Base-by-base conservation (phyloP, 23 tunicate species). In the Oikopleura dioica region DNA sequence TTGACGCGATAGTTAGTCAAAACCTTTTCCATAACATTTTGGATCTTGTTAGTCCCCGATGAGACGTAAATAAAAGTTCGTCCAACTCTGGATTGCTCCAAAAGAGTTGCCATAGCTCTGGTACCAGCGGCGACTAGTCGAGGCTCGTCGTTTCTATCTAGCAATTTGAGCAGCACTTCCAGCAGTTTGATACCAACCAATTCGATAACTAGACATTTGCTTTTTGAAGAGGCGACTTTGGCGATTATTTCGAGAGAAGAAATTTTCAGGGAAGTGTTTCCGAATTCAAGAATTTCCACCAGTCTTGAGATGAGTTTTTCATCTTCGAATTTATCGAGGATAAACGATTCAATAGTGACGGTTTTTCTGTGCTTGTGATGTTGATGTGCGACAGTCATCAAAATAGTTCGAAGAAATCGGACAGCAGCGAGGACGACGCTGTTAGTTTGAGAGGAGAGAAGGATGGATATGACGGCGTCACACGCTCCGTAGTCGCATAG, bases 261-360 rank as follows among this genome's bases (percentile, higher is more conserved):
- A 23, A 63, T 2, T 63, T 63, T 63, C 5, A 63, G 33, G 2
- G 4, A 4, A 63, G 30, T 63, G 30, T 23, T 12, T 23, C 26
- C 72, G 30, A 63, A 12, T 63, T 63, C 72, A 31, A 63, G 72
- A 2, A 63, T 63, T 63, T 63, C 72, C 30, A 63, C 72, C 33
- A 63, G 33, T 63, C 72, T 23, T 2, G 72, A 24, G 26, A 63
- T 28, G 26, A 63, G 16, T 63, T 63, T 63, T 63, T 63, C 72
- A 63, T 63, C 26, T 63, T 63, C 72, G 33, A 63, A 63, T 16
- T 16, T 23, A 16, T 23, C 2, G 2, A 63, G 33, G 2, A 63
- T 63, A 63, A 63, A 63, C 4, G 16, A 12, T 63, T 63, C 72
- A 28, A 2, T 63, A 12, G 16, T 63, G 16, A 63, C 26, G 16